phyloP scores from a whole-genome alignment of 2,113 vertebrate genomes.

The Bubo blakistoni region DNA sequence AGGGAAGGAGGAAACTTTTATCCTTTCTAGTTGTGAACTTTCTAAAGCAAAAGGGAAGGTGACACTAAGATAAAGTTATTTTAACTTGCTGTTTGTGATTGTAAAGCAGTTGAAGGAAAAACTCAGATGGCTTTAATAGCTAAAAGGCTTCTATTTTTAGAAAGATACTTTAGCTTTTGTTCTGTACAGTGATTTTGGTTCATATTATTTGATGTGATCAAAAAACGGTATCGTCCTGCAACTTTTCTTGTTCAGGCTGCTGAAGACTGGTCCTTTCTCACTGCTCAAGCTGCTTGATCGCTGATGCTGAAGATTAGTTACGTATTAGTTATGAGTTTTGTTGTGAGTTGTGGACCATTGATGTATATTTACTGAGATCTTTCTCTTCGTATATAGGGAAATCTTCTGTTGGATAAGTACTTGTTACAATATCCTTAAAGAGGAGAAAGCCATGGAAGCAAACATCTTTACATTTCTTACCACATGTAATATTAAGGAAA shows the following conservation, averaged over 20 bases:
- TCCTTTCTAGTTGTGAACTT: neutral
- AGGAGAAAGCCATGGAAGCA: neutral
- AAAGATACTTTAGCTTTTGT: neutral
- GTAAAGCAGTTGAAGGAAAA: neutral
- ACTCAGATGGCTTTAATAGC: neutral
- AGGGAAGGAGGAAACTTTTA: neutral
- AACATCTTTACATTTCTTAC: neutral
- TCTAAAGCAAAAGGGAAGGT: neutral
- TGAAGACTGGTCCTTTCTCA: slow-evolving; percentile 7
- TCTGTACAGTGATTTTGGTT: neutral
- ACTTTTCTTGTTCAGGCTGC: neutral
- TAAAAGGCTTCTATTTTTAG: slow-evolving; percentile 8
- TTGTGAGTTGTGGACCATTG: neutral
- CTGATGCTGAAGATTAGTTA: slow-evolving; percentile 27
- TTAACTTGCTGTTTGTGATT: neutral
- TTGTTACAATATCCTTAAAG: neutral
- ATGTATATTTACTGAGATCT: neutral
- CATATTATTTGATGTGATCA: neutral
- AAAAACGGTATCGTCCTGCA: slow-evolving; percentile 19
- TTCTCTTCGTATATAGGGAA: neutral
- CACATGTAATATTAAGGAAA: neutral
- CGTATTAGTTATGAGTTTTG: neutral
- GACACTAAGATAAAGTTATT: neutral
- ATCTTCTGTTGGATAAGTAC: neutral
- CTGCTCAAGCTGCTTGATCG: neutral